phyloP scores from a whole-genome alignment of 2,797 vertebrate species.

The Rhinichthys osculus region DNA sequence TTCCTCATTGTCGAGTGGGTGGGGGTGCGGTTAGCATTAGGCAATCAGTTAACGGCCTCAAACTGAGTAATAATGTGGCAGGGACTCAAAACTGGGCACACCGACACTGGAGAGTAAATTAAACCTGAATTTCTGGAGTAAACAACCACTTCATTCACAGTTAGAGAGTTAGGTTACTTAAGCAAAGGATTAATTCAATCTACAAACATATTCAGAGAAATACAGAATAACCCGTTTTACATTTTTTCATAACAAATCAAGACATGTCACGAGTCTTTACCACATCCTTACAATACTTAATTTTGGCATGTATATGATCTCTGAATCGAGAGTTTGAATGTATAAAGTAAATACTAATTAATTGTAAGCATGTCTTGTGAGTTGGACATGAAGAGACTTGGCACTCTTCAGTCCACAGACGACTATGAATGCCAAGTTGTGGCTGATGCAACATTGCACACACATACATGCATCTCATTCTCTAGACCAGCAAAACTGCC shows the following conservation, averaged over 20 bases:
- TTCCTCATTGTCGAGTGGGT: neutral
- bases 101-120: neutral
- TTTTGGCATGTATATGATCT: neutral
- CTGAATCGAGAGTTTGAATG: neutral
- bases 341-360: too few relatives aligned
- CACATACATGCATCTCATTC: neutral
- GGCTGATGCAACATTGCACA: conserved; percentile 34
- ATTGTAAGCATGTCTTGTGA: too few relatives aligned
- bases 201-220: neutral
- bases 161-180: neutral
- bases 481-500: neutral
- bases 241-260: neutral
- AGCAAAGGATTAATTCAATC: neutral
- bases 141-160: neutral
- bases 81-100: neutral
- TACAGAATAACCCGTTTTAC: neutral
- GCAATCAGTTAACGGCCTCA: too few relatives aligned
- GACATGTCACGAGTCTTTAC: too few relatives aligned
- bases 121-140: neutral
- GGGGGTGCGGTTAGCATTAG: too few relatives aligned
- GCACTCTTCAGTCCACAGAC: neutral
- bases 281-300: too few relatives aligned
- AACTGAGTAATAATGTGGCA: neutral
- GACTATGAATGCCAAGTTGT: neutral
- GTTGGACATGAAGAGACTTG: neutral